phyloP scores from a whole-genome alignment of 37 sponge, comb jelly and placozoan genomes.

The Mnemiopsis leidyi region DNA sequence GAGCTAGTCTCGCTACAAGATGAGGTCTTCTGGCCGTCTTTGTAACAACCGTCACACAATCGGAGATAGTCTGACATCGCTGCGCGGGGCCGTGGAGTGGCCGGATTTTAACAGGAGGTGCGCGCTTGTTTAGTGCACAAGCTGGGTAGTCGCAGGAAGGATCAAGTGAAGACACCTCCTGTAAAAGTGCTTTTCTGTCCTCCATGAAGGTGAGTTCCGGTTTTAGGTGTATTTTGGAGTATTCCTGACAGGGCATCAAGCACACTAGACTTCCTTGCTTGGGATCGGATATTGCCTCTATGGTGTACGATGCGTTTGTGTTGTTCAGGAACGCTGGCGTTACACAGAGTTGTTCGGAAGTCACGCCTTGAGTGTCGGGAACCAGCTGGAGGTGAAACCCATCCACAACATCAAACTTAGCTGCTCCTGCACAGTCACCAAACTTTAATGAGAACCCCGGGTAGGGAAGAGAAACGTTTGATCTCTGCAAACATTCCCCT shows the following conservation, averaged over 20 bases:
- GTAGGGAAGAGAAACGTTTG: neutral
- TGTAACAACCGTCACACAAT: conserved; percentile 30
- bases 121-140: neutral
- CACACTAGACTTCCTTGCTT: neutral
- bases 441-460: neutral
- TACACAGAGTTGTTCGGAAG: too few species aligned
- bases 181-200: neutral
- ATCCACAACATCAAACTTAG: neutral
- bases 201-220: neutral
- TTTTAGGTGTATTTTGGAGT: neutral
- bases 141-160: neutral
- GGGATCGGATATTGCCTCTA: neutral
- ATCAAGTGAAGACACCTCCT: neutral
- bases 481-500: neutral
- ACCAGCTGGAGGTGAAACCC: neutral
- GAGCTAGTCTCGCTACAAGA: neutral
- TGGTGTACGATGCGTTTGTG: too few species aligned
- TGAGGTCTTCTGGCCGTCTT: conserved; percentile 10
- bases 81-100: neutral
- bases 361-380: too few species aligned
- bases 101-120: neutral
- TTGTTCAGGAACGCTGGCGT: neutral
- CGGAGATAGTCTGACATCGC: neutral
- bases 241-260: neutral
- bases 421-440: neutral